Conservation (phyloP, 2,797 vertebrate species). For the Lepus oiostolus region DNA sequence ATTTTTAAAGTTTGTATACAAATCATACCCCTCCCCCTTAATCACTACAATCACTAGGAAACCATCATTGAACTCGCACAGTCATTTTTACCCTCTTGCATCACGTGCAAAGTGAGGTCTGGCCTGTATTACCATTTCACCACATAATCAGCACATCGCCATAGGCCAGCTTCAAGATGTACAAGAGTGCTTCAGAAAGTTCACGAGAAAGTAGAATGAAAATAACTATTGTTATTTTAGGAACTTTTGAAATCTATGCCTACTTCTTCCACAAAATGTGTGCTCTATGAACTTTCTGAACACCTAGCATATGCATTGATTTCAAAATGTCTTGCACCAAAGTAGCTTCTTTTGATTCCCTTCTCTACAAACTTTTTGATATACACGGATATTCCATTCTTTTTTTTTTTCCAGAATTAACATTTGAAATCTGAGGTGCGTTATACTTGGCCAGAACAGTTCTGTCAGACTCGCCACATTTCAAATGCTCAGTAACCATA, state of each 20-base stretch:
- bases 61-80: neutral
- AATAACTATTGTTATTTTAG: too few relatives aligned
- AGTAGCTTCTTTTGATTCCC: too few relatives aligned
- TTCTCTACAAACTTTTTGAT: too few relatives aligned
- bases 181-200: too few relatives aligned
- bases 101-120: neutral
- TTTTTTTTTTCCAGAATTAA: neutral
- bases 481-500: neutral
- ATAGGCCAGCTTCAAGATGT: too few relatives aligned
- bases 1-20: neutral
- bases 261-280: too few relatives aligned
- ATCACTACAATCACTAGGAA: neutral
- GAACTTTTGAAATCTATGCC: too few relatives aligned
- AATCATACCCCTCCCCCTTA: neutral
- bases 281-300: too few relatives aligned
- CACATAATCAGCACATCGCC: neutral
- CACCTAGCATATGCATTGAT: too few relatives aligned
- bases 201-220: too few relatives aligned
- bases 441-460: neutral
- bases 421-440: neutral
- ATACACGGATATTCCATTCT: neutral
- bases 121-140: neutral
- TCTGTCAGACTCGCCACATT: neutral
- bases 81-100: neutral
- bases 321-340: too few relatives aligned